Evolutionary conservation across 2,113 vertebrate genomes (phyloP).

Genomic region (Phycodurus eques): DNA sequence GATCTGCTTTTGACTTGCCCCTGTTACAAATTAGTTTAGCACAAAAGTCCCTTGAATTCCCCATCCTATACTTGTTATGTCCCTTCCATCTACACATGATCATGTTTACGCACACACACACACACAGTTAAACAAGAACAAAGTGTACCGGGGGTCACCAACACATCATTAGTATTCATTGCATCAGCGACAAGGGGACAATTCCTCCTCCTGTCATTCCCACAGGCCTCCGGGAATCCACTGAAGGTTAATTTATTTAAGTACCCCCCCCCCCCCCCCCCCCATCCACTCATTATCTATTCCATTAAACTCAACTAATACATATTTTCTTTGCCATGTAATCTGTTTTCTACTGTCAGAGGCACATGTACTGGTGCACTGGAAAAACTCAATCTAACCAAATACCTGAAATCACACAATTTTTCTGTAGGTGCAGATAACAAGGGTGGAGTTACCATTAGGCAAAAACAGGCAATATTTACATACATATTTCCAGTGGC

Average conservation of each 20-base stretch:
- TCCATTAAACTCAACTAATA: conserved; percentile 77
- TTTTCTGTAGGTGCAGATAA: too few relatives aligned
- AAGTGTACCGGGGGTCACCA: conserved; percentile 43
- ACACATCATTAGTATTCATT: conserved; percentile 73
- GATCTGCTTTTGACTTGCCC: not conserved
- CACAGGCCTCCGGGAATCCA: conserved; percentile 59
- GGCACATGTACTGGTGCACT: conserved; percentile 24
- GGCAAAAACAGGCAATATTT: too few relatives aligned
- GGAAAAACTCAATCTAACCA: conserved; percentile 9
- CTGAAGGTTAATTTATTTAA: conserved; percentile 82
- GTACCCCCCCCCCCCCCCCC: conserved; percentile 40
- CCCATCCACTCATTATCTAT: conserved; percentile 73
- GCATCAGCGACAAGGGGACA: conserved; percentile 62
- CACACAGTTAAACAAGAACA: conserved; percentile 32
- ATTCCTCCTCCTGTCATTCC: conserved; percentile 59
- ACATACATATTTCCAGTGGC: too few relatives aligned
- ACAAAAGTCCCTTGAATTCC: conserved; percentile 2
- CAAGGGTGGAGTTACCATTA: too few relatives aligned
- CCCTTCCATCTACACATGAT: conserved; percentile 13
- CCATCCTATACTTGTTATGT: conserved; percentile 10
- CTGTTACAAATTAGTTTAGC: not conserved
- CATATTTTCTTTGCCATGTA: conserved; percentile 74
- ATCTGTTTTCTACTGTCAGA: conserved; percentile 70
- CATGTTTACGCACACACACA: conserved; percentile 28
- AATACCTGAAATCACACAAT: not conserved